Percentiles rank a stretch among this genome's conserved stretches.
Conservation (phyloP, 1,140 invertebrate genomes). For the Stegodyphus dumicola region DNA sequence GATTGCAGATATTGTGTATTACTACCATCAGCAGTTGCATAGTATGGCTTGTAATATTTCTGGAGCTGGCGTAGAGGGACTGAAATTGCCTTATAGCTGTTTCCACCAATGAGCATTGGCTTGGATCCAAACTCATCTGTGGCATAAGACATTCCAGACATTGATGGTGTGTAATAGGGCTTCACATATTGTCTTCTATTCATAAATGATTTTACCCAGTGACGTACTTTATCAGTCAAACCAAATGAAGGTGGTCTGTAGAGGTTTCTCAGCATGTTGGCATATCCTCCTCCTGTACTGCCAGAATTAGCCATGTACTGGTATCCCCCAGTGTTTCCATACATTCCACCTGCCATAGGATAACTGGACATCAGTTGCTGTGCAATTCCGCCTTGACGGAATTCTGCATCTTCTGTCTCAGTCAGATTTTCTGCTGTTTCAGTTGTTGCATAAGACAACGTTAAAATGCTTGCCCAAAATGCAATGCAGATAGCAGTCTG, state of each 20-base stretch:
- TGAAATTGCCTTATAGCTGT: slow-evolving; percentile 52
- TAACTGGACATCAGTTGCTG: slow-evolving; percentile 35
- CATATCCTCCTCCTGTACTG: neutral
- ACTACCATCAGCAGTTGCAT: slow-evolving; percentile 16
- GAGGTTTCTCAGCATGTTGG: slow-evolving; percentile 44
- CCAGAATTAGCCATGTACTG: neutral
- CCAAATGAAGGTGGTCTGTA: slow-evolving; percentile 45
- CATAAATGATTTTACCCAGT: slow-evolving; percentile 56
- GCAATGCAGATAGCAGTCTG: too few relatives aligned
- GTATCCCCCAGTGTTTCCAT: slow-evolving; percentile 32
- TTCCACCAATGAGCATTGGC: slow-evolving; percentile 8
- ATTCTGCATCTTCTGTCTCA: slow-evolving; percentile 39
- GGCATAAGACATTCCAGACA: slow-evolving; percentile 18
- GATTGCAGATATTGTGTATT: slow-evolving; percentile 17
- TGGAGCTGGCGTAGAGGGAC: slow-evolving; percentile 50
- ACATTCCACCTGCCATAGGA: neutral
- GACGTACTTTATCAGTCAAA: slow-evolving; percentile 42
- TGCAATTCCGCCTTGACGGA: slow-evolving; percentile 44
- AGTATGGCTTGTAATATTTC: slow-evolving; percentile 58
- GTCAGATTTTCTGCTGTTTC: slow-evolving; percentile 23
- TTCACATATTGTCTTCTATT: slow-evolving; percentile 51
- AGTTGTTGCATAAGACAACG: neutral
- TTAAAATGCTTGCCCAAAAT: too few relatives aligned
- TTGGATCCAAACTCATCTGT: slow-evolving; percentile 25
- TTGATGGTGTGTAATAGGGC: slow-evolving; percentile 39